Conservation (phyloP, 2,888 invertebrate species). For the Pollenia griseotomentosa region DNA sequence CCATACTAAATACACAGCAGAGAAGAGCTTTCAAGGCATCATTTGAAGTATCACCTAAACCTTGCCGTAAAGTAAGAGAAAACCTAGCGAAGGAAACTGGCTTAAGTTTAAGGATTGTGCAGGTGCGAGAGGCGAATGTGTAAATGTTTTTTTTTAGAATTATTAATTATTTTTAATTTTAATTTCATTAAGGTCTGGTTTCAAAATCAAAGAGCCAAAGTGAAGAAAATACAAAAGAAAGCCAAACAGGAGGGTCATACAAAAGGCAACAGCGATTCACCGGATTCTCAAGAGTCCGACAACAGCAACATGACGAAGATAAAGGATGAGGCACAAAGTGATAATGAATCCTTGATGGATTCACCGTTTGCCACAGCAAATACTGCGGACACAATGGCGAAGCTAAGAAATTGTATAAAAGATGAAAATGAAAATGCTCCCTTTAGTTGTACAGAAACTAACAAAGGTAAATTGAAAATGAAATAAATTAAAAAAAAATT, state of each 20-base stretch:
- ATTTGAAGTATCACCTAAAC: conserved; percentile 93
- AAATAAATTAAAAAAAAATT: not conserved
- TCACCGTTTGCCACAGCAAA: conserved; percentile 79
- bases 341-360: conserved; percentile 84
- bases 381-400: conserved; percentile 62
- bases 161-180: conserved; percentile 30
- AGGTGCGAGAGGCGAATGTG: conserved; percentile 85
- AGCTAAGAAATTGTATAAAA: conserved; percentile 78
- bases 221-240: conserved; percentile 88
- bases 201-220: conserved; percentile 88
- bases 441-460: conserved; percentile 82
- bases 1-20: conserved; percentile 93
- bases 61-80: conserved; percentile 92
- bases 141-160: not conserved
- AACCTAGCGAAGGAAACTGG: conserved; percentile 93
- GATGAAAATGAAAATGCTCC: conserved; percentile 83
- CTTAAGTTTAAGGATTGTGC: conserved; percentile 92
- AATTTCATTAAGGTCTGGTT: conserved; percentile 86
- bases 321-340: conserved; percentile 87
- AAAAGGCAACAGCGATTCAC: conserved; percentile 83
- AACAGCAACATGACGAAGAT: conserved; percentile 86
- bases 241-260: conserved; percentile 85
- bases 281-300: conserved; percentile 85
- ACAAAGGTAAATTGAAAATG: conserved; percentile 80
- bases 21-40: conserved; percentile 93